phyloP scores from a whole-genome alignment of 2,113 vertebrate genomes.

The Macaca nemestrina region DNA sequence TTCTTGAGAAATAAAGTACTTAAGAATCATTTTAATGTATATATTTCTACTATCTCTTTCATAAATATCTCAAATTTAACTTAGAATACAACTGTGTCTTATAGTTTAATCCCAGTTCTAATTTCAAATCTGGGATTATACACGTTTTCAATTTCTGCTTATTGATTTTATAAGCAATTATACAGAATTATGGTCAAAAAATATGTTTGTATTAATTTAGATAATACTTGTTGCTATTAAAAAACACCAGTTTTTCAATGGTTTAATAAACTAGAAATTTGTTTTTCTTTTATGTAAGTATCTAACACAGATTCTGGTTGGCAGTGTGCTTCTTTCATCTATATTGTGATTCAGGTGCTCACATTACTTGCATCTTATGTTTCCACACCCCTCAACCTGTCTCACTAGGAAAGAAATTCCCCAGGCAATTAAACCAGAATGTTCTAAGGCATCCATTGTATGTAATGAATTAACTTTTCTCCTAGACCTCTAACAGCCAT shows the following conservation, averaged over 20 bases:
- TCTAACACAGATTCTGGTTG: background rate
- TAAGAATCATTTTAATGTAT: background rate
- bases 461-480: background rate
- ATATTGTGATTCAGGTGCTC: background rate
- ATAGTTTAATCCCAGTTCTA: background rate
- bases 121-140: background rate
- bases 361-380: background rate
- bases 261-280: background rate
- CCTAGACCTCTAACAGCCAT: background rate
- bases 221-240: background rate
- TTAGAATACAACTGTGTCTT: background rate
- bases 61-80: background rate
- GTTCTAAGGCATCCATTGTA: background rate
- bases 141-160: background rate
- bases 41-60: background rate
- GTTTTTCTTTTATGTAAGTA: background rate
- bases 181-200: background rate
- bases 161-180: background rate
- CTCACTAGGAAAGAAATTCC: rapidly evolving
- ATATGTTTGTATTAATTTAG: background rate
- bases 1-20: background rate
- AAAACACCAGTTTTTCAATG: background rate
- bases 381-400: background rate
- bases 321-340: background rate
- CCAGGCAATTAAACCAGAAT: background rate